Evolutionary conservation across 2,113 vertebrate genomes (phyloP), one percentile per base, ranked within the genome.

Genomic region (Platycercus adscitus): DNA sequence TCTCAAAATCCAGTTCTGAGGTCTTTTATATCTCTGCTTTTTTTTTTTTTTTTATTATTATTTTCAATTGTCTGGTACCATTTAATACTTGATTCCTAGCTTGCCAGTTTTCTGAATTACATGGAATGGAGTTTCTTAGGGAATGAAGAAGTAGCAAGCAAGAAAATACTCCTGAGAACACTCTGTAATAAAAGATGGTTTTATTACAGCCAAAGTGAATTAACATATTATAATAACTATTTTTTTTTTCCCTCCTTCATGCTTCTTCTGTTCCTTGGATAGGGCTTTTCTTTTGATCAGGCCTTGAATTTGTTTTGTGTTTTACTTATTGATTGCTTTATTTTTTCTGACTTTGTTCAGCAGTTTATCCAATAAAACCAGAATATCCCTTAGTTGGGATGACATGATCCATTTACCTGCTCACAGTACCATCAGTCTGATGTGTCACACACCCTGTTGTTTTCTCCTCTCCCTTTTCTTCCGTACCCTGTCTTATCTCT

Each of bases 101-200:
- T 92, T 85, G 29, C 0, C 1, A 31, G 13, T 76, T 90, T 89
- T 81, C 65, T 68, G 21, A 72, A 44, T 82, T 64, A 19, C 21
- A 79, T 49, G 43, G 46, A 81, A 43, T 75, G 26, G 73, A 50
- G 29, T 78, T 90, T 88, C 68, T 46, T 84, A 52, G 64, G 46
- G 58, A 7, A 47, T 63, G 55, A 39, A 81, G 65, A 79, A 77
- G 44, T 39, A 83, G 26, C 23, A 71, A 89, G 43, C 43, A 91
- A 68, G 61, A 81, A 94, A 93, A 87, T 82, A 52, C 31, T 88
- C 53, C n/a, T 84, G 56, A 88, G 87, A 82, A 85, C 56, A 55
- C 79, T 72, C 44, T 88, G 28, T 72, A 61, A 44, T 86, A 86
- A 93, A 76, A 2, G 33, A 72, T 37, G 72, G 35, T 89, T 87